These are phyloP conservation scores for Panthera tigris DNA, from an alignment of 2,113 vertebrate species.

Conservation along the genomic window DNA sequence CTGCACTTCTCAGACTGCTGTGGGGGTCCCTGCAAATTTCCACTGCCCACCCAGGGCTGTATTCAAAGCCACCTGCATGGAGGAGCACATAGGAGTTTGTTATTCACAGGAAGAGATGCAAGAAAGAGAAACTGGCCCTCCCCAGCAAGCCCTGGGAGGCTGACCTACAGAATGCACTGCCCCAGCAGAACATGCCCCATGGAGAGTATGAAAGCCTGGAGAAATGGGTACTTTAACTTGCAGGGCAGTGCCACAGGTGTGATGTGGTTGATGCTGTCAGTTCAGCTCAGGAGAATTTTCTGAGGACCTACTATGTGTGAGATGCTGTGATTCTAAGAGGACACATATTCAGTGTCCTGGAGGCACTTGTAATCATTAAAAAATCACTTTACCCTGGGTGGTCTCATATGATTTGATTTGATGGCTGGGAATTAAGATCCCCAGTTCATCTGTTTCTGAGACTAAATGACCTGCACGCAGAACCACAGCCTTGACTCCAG, in stretches of 20 bases:
- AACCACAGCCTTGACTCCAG: neutral
- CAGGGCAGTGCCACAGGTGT: neutral
- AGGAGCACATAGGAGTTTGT: neutral
- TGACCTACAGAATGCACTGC: neutral
- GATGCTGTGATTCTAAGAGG: neutral
- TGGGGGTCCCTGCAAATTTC: neutral
- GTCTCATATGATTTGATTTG: neutral
- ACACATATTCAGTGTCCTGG: neutral
- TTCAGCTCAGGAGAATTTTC: neutral
- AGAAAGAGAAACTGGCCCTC: neutral
- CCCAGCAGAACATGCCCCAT: neutral
- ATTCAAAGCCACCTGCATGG: rapidly evolving
- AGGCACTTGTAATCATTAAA: neutral
- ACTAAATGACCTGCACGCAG: neutral
- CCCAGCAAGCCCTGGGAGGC: neutral
- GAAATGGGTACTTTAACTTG: neutral
- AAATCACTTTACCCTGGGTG: neutral
- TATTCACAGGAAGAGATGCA: neutral
- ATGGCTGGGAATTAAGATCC: neutral
- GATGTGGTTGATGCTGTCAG: neutral
- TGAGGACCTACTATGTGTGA: neutral
- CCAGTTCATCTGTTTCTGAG: neutral
- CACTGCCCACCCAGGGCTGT: neutral
- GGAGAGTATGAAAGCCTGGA: neutral
- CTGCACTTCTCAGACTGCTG: rapidly evolving